A percentile compares a stretch with the other conserved stretches of the same genome.
Conservation (phyloP, 2,113 vertebrate genomes). For the Casuarius casuarius region DNA sequence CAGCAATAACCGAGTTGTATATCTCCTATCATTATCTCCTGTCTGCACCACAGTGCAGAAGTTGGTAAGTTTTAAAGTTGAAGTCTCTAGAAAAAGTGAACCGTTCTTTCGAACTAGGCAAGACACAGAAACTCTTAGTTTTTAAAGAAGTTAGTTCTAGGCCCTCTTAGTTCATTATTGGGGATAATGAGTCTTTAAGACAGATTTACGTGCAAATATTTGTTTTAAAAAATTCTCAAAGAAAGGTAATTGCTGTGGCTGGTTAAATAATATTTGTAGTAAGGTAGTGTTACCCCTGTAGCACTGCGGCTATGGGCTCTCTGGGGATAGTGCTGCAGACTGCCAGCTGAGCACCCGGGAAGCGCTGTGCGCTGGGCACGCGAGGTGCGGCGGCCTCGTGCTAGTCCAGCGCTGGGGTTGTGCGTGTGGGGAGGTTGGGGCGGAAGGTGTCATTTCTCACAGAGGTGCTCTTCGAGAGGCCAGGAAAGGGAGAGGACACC, state of each 20-base stretch:
- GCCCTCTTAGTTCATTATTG: background rate
- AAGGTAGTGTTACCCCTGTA: background rate
- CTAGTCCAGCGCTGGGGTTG: rapidly evolving
- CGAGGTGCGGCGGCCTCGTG: rapidly evolving
- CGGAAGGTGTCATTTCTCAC: background rate
- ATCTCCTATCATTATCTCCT: background rate
- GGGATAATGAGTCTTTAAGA: background rate
- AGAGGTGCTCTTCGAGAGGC: rapidly evolving
- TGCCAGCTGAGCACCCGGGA: background rate
- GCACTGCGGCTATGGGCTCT: rapidly evolving
- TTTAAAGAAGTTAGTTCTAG: background rate
- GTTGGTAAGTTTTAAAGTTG: background rate
- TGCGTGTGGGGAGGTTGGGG: background rate
- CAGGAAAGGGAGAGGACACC: background rate
- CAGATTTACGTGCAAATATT: background rate
- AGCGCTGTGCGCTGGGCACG: rapidly evolving
- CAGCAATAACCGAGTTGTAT: background rate
- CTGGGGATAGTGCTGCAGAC: background rate
- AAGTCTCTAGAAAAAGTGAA: background rate
- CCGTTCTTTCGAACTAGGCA: background rate
- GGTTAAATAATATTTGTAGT: background rate
- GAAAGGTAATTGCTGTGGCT: background rate
- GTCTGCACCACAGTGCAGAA: background rate
- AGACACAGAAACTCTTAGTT: background rate
- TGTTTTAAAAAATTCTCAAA: background rate